Base-by-base conservation (phyloP, 1,140 invertebrate species). In the Metopolophium dirhodum region DNA sequence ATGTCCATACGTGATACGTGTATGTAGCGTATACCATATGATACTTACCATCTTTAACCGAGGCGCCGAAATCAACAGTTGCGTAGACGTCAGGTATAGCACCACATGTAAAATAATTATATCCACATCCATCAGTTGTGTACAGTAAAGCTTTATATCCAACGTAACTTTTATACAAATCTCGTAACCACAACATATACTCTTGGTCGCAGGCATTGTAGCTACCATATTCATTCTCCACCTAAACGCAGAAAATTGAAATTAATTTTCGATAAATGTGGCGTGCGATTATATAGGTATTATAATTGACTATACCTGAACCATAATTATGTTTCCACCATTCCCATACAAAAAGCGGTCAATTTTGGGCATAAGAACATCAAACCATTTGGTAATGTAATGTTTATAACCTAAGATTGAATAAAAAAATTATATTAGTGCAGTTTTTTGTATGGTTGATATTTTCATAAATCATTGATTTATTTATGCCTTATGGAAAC, bases 211-310 rank as follows among this genome's bases (percentile, higher is more conserved):
- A 98, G 26, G 96, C 96, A 54, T 93, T 51, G 94, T 97, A 98
- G 94, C 97, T 98, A 23, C 98, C 98, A 94, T 99, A 99, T 95
- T 99, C 98, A 95, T 99, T 99, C 96, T 99, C 98, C 30, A 99
- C 96, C 96, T 98, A 97, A 9, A 97, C n/a, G n/a, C 61, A 68
- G 30, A 77, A 77, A 77, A 77, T 1, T n/a, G 1, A 77, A n/a
- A 77, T 77, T 18, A 18, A 77, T 77, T 77, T 77, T n/a, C n/a
- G n/a, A 77, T n/a, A 77, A n/a, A 77, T 77, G 0, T 77, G 30
- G 6, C 3, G 2, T 77, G 14, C 6, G 0, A 0, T n/a, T 6
- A 35, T n/a, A 77, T 41, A 41, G 41, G 18, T 77, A 54, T 77
- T 77, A 77, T n/a, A n/a, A 30, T 68, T n/a, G 11, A 77, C 61